phyloP scores from a whole-genome alignment of 2,888 invertebrate species.

The Acrobasis suavella region DNA sequence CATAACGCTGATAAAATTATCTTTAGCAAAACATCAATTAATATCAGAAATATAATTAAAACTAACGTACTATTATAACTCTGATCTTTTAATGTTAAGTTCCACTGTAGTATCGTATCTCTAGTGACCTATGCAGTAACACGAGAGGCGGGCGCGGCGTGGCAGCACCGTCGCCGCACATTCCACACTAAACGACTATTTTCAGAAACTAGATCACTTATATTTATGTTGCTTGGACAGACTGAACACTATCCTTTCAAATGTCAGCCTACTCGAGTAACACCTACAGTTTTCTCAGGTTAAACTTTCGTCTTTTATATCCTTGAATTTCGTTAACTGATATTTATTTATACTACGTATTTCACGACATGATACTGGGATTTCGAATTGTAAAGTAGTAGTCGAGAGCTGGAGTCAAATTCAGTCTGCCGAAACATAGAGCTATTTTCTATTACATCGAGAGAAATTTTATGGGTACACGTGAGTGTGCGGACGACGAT shows the following conservation, averaged over 20 bases:
- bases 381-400: not conserved
- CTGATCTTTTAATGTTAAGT: conserved; percentile 64
- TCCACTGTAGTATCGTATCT: conserved; percentile 65
- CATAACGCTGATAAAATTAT: conserved; percentile 76
- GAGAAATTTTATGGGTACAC: not conserved
- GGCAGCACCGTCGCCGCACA: conserved; percentile 39
- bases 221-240: conserved; percentile 9
- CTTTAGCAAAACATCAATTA: conserved; percentile 80
- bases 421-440: conserved; percentile 17
- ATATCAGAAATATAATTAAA: conserved; percentile 81
- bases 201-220: conserved; percentile 10
- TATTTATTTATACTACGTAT: not conserved
- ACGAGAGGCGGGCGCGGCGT: conserved; percentile 58
- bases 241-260: not conserved
- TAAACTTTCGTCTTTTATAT: too few relatives aligned
- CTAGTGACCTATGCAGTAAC: conserved; percentile 67
- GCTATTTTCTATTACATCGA: conserved; percentile 13
- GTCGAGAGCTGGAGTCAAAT: conserved; percentile 1
- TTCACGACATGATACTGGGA: not conserved
- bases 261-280: too few relatives aligned
- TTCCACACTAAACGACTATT: conserved; percentile 3
- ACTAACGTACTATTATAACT: conserved; percentile 80
- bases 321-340: not conserved
- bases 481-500: conserved; percentile 46
- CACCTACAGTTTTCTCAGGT: too few relatives aligned